These are phyloP conservation scores for Lycia hirtaria DNA, from an alignment of 2,888 invertebrate genomes.

Conservation along the genomic window DNA sequence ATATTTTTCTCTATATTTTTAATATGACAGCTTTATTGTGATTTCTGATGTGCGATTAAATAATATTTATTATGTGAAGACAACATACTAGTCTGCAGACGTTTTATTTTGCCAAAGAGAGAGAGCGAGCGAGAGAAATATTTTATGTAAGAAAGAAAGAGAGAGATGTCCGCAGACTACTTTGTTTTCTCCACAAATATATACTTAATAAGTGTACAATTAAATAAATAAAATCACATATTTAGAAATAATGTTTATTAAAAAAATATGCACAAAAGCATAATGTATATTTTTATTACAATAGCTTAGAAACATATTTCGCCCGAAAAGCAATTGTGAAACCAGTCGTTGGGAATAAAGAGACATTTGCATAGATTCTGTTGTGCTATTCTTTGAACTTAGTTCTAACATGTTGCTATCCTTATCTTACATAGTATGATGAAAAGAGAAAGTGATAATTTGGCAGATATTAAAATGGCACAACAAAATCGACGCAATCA, in stretches of 20 bases:
- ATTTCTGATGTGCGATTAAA: too few species aligned
- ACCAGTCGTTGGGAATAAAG: conserved; percentile 19
- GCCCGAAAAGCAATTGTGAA: conserved; percentile 12
- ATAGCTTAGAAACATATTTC: conserved; percentile 12
- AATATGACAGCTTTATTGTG: not conserved
- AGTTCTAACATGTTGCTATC: not conserved
- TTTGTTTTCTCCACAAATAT: not conserved
- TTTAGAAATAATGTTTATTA: conserved; percentile 30
- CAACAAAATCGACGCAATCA: not conserved
- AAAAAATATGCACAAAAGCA: conserved; percentile 34
- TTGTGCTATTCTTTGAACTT: not conserved
- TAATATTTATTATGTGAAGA: too few species aligned
- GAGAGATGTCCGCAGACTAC: not conserved
- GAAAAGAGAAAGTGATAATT: not conserved
- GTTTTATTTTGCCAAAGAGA: not conserved
- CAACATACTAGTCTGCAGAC: too few species aligned
- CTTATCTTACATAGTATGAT: not conserved
- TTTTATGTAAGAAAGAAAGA: not conserved
- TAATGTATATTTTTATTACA: conserved; percentile 24
- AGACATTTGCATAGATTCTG: not conserved
- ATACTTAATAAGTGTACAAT: not conserved
- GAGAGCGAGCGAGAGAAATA: not conserved
- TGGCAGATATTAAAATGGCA: not conserved
- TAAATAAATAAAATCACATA: conserved; percentile 21
- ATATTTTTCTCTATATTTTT: not conserved